These are phyloP conservation scores for Actinia equina DNA, from an alignment of 64 coral and sea anemone genomes.

Conservation along the genomic window DNA sequence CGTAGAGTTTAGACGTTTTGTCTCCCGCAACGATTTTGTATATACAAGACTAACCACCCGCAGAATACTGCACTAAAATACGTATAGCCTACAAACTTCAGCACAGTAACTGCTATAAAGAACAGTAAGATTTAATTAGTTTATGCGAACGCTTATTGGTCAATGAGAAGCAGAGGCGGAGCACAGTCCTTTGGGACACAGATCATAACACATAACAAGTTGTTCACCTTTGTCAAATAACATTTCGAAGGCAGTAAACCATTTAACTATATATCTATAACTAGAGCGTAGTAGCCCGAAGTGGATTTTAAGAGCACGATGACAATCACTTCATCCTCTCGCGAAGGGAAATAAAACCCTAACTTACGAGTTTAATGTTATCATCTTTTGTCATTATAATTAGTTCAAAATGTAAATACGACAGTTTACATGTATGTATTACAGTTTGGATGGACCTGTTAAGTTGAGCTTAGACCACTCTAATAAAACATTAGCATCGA, in stretches of 20 bases:
- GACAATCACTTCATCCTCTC: neutral
- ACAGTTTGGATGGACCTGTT: neutral
- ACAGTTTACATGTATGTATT: neutral
- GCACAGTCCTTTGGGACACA: slow-evolving; percentile 17
- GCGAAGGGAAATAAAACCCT: neutral
- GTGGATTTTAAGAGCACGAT: neutral
- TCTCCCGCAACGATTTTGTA: slow-evolving; percentile 6
- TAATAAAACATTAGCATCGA: neutral
- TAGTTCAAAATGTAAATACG: slow-evolving; percentile 1
- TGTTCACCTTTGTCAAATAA: neutral
- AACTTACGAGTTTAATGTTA: neutral
- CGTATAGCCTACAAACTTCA: slow-evolving; percentile 1
- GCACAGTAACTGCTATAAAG: neutral
- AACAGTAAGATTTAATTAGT: slow-evolving; percentile 8
- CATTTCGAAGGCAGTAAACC: neutral
- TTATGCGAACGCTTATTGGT: neutral
- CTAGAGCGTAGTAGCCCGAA: neutral
- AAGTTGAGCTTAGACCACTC: neutral
- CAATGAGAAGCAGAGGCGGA: neutral
- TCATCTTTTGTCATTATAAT: slow-evolving; percentile 11
- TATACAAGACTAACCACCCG: neutral
- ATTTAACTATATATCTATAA: neutral
- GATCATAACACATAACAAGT: neutral
- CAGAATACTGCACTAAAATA: slow-evolving; percentile 1
- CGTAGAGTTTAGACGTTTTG: neutral